Evolutionary conservation across 2,888 invertebrate genomes (phyloP).

Genomic region (Chrysolina oricalcia): DNA sequence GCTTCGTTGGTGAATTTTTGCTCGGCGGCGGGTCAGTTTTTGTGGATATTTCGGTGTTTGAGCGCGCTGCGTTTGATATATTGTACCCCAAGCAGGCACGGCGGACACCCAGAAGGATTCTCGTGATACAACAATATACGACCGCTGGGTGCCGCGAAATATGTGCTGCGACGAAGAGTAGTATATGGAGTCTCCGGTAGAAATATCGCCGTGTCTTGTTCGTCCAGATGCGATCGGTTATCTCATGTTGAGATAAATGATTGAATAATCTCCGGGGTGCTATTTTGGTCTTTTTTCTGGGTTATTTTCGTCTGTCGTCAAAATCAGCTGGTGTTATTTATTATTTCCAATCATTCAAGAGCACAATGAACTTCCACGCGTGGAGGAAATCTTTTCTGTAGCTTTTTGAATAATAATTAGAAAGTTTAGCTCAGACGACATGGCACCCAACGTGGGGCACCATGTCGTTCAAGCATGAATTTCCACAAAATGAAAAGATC

Average conservation of each 20-base stretch:
- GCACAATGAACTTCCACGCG: too few species aligned
- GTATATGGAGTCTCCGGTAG: conserved; percentile 19
- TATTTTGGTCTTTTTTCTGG: too few species aligned
- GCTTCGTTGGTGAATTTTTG: conserved; percentile 12
- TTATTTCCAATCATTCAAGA: too few species aligned
- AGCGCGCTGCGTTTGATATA: conserved; percentile 64
- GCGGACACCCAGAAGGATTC: conserved; percentile 68
- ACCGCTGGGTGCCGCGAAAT: conserved; percentile 45
- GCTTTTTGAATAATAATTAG: too few species aligned
- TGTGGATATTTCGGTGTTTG: conserved; percentile 60
- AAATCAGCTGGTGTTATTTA: too few species aligned
- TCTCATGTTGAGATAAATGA: conserved; percentile 5
- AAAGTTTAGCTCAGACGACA: too few species aligned
- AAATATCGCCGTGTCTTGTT: conserved; percentile 25
- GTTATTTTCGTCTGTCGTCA: too few species aligned
- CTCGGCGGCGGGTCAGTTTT: conserved; percentile 9
- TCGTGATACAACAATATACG: conserved; percentile 66
- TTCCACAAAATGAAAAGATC: too few species aligned
- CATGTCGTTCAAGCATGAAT: too few species aligned
- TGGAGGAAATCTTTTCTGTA: too few species aligned
- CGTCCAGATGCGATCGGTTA: conserved; percentile 11
- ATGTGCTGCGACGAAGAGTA: conserved; percentile 19
- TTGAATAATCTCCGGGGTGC: conserved; percentile 2
- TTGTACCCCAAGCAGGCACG: conserved; percentile 62
- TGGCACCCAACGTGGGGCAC: too few species aligned